These are phyloP conservation scores for Myopa tessellatipennis DNA, from an alignment of 2,888 invertebrate species.

Conservation along the genomic window DNA sequence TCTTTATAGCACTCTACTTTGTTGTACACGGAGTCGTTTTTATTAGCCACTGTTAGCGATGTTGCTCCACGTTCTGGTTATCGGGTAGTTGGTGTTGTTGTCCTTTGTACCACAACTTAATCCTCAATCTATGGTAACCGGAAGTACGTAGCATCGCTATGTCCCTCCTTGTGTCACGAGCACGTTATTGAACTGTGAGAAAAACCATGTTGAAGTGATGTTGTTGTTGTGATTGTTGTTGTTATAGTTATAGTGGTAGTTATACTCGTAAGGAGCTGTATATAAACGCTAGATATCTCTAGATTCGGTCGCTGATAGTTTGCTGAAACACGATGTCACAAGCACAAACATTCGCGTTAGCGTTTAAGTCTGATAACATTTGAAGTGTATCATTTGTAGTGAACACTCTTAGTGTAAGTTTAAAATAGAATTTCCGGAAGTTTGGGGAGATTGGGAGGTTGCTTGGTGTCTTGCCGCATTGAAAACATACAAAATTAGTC, in stretches of 20 bases:
- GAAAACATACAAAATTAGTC: too few species aligned
- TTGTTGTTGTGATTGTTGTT: neutral
- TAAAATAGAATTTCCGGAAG: constrained; percentile 31
- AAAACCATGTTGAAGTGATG: constrained; percentile 30
- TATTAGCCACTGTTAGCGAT: neutral
- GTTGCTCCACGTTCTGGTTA: neutral
- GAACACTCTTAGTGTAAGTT: constrained; percentile 13
- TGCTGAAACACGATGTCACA: neutral
- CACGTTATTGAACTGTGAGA: constrained; percentile 19
- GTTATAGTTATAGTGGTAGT: too few species aligned
- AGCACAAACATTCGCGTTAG: neutral
- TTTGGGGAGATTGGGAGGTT: neutral
- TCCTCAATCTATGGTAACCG: constrained; percentile 23
- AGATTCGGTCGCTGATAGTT: too few species aligned
- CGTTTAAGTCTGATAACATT: constrained; percentile 9
- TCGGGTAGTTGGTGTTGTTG: neutral
- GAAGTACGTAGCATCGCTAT: neutral
- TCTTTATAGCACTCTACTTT: too few species aligned
- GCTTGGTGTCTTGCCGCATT: too few species aligned
- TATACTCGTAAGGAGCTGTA: too few species aligned
- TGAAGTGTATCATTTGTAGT: constrained; percentile 23
- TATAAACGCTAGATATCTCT: too few species aligned
- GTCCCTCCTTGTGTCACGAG: neutral
- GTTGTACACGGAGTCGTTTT: neutral
- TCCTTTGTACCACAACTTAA: constrained; percentile 15